Conservation (phyloP, 2,113 vertebrate genomes). For the Puffinus mauretanicus region DNA sequence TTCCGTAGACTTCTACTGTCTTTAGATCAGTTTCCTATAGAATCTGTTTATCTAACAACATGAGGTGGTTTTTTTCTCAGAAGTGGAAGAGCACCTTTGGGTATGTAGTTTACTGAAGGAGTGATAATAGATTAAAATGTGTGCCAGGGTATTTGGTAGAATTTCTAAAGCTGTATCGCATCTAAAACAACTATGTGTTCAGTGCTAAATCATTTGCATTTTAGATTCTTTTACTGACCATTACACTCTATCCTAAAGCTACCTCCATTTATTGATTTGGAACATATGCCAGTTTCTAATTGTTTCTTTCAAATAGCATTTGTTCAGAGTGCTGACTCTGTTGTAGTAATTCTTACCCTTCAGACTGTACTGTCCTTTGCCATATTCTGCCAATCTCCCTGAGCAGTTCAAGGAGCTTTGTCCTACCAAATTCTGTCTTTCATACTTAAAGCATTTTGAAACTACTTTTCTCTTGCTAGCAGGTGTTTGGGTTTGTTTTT, state of each 20-base stretch:
- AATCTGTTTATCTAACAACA: neutral
- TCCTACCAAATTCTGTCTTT: neutral
- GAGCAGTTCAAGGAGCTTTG: neutral
- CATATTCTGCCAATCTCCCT: neutral
- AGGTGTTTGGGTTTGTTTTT: neutral
- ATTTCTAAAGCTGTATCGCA: neutral
- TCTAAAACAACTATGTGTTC: neutral
- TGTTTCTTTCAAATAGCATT: constrained; percentile 52
- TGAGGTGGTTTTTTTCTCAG: neutral
- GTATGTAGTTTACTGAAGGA: neutral
- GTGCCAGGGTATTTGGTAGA: neutral
- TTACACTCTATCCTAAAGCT: constrained; percentile 11
- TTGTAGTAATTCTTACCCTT: constrained; percentile 21
- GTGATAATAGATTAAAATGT: neutral
- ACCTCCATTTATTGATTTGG: constrained; percentile 64
- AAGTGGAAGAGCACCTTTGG: neutral
- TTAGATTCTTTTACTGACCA: constrained; percentile 7
- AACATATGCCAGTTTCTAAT: constrained; percentile 42
- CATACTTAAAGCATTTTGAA: neutral
- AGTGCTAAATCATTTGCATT: neutral
- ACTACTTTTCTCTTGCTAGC: neutral
- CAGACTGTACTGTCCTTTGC: neutral
- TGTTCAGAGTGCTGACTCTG: constrained; percentile 33
- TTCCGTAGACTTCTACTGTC: neutral
- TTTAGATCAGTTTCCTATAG: neutral